These are phyloP conservation scores for Brachyptera risi DNA, from an alignment of 2,888 invertebrate species.

Conservation along the genomic window DNA sequence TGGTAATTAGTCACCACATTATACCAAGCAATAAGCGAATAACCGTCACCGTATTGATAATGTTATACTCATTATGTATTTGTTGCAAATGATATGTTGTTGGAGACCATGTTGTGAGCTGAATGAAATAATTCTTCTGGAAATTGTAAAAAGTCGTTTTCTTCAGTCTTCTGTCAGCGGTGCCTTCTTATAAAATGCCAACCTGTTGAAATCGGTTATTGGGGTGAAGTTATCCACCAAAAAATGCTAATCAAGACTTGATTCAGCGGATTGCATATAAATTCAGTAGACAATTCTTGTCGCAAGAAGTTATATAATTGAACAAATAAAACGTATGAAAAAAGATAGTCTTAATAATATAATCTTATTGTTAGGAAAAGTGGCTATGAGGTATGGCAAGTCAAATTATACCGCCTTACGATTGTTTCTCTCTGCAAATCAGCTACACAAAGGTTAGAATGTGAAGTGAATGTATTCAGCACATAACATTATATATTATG, in stretches of 20 bases:
- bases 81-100: not conserved
- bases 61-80: not conserved
- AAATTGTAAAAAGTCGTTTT: constrained; percentile 23
- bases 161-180: constrained; percentile 50
- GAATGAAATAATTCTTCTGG: too few species aligned
- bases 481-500: too few species aligned
- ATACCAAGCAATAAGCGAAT: too few species aligned
- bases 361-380: not conserved
- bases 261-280: not conserved
- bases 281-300: too few species aligned
- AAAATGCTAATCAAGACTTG: not conserved
- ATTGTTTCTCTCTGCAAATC: not conserved
- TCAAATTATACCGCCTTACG: constrained; percentile 11
- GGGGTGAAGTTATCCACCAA: too few species aligned
- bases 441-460: not conserved
- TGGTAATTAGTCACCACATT: too few species aligned
- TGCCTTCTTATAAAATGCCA: constrained; percentile 43
- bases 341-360: too few species aligned
- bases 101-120: not conserved
- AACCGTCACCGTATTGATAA: not conserved
- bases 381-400: not conserved
- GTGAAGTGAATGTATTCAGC: too few species aligned
- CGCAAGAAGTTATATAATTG: too few species aligned
- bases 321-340: not conserved
- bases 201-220: too few species aligned